These are phyloP conservation scores for Gallinago jamesoni DNA, from an alignment of 2,113 vertebrate genomes.

Conservation along the genomic window DNA sequence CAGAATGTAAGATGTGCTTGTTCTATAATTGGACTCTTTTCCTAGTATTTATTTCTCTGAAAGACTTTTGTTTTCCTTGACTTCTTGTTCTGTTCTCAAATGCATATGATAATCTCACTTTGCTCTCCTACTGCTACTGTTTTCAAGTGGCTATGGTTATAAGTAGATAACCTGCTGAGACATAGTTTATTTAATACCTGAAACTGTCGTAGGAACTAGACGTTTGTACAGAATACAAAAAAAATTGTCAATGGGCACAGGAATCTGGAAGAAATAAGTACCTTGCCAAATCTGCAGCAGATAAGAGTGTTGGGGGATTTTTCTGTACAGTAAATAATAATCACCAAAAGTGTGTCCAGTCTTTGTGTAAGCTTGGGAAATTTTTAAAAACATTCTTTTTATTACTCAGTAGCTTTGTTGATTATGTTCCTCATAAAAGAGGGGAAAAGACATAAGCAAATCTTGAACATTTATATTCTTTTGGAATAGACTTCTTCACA, in stretches of 20 bases:
- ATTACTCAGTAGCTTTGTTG: not conserved
- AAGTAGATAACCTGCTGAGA: conserved; percentile 55
- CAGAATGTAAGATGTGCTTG: not conserved
- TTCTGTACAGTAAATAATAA: not conserved
- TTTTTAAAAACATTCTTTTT: not conserved
- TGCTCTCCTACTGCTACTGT: conserved; percentile 20
- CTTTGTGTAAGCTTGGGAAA: not conserved
- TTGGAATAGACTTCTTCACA: not conserved
- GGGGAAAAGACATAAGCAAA: not conserved
- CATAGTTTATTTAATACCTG: conserved; percentile 10
- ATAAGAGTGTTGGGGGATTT: not conserved
- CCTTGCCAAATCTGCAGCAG: not conserved
- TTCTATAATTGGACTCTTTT: not conserved
- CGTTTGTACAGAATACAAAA: not conserved
- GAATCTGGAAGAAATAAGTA: not conserved
- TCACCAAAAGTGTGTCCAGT: not conserved
- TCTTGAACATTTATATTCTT: not conserved
- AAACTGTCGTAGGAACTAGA: not conserved
- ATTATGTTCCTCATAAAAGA: not conserved
- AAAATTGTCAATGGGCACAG: not conserved
- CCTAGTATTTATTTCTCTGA: conserved; percentile 32
- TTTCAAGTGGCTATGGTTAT: conserved; percentile 33
- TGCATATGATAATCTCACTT: not conserved
- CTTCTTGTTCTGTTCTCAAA: conserved; percentile 25
- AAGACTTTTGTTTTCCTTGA: conserved; percentile 16